phyloP scores from a whole-genome alignment of 2,113 vertebrate genomes.

The Pycnonotus jocosus region DNA sequence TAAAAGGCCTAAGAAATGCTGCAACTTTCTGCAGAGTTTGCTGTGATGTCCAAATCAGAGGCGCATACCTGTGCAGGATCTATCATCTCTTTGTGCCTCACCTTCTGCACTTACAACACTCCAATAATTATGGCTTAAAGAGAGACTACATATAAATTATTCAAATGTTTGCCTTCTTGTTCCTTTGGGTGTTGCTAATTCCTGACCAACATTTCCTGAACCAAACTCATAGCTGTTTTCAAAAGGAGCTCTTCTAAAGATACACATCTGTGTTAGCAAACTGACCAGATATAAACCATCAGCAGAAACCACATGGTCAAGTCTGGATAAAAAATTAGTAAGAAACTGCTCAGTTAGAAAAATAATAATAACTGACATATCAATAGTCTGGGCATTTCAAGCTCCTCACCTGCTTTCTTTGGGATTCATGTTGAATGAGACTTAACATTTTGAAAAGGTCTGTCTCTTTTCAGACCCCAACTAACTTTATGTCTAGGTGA shows the following conservation, averaged over 20 bases:
- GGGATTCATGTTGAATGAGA: background rate
- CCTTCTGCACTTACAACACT: background rate
- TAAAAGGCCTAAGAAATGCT: background rate
- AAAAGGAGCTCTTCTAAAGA: background rate
- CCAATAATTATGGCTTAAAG: background rate
- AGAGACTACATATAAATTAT: background rate
- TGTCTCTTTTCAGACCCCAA: background rate
- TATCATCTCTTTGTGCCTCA: background rate
- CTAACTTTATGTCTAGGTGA: background rate
- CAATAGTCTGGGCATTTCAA: background rate
- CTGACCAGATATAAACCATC: background rate
- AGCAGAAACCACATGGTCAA: background rate
- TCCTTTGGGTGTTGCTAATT: background rate
- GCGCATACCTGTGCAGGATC: accelerated
- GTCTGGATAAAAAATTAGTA: background rate
- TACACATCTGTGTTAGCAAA: background rate
- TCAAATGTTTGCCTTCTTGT: background rate
- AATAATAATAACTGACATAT: background rate
- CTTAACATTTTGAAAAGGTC: background rate
- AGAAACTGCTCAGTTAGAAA: background rate
- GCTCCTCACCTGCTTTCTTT: background rate
- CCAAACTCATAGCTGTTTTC: background rate
- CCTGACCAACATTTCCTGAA: background rate
- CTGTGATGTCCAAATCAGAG: background rate
- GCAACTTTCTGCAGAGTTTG: background rate